Evolutionary conservation across 2,888 invertebrate species (phyloP), one percentile per base, ranked within the genome.

Genomic region (Glyphotaelius pellucidus): DNA sequence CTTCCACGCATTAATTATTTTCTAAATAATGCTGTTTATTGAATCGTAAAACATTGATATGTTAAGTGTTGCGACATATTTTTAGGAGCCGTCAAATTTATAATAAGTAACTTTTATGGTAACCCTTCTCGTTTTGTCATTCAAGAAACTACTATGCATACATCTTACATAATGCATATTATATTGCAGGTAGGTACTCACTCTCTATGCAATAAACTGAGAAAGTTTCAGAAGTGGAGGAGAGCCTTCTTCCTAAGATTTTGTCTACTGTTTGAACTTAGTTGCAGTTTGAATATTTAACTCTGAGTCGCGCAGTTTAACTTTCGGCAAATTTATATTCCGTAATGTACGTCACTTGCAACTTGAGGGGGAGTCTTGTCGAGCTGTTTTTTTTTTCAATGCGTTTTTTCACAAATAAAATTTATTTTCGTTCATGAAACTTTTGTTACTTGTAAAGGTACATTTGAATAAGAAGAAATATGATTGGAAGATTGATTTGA

Each of bases 221-320:
- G 14, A 67, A 88, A 67, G 85, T 85, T 89, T 90, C 80, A 47
- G 12, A 79, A 67, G 30, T 38, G 30, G 42, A 12, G 19, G 80
- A 88, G 88, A 80, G 42, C 14, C 79, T 79, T 32, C 25, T 31
- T 88, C 25, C 31, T 9, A 32, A 89, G 31, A 89, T 35, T 89
- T 89, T 89, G 88, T 89, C 88, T 89, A 32, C n/a, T 25, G 52
- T 35, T 32, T n/a, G 79, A 89, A 79, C 67, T 79, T 80, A 80
- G 31, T 79, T 67, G 25, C 25, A 89, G 79, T 80, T 89, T 89
- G 35, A 67, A 89, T 89, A 89, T 89, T 89, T 79, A 89, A 79
- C 88, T 89, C 35, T 30, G 88, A 35, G 86, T 86, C 80, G 67
- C 42, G 52, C 12, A 32, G 52, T 87, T 87, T 86, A 86, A 42